phyloP scores from a whole-genome alignment of 2,113 vertebrate genomes.

The Plecturocebus donacophilus region DNA sequence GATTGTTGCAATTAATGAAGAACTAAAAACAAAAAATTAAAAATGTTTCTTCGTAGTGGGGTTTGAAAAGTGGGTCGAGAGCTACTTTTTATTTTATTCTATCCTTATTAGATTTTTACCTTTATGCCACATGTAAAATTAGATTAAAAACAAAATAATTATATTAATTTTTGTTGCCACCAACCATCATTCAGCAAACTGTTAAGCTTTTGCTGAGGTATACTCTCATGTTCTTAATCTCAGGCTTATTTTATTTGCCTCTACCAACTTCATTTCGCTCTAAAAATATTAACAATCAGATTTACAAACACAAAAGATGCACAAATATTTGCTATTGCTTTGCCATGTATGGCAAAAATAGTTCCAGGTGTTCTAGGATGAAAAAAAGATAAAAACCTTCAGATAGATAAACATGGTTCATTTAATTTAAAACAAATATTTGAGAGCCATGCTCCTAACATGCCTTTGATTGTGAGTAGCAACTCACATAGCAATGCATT shows the following conservation, averaged over 20 bases:
- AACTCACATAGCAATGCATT: background rate
- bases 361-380: conserved; percentile 1
- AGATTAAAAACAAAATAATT: conserved; percentile 48
- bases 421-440: conserved; percentile 63
- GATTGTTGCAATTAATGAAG: background rate
- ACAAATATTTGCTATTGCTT: conserved; percentile 20
- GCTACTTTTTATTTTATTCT: conserved; percentile 46
- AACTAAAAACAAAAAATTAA: background rate
- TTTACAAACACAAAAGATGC: background rate
- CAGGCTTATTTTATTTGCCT: conserved; percentile 23
- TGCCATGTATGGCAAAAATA: background rate
- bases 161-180: conserved; percentile 22
- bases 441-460: background rate
- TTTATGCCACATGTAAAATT: conserved; percentile 16
- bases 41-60: background rate
- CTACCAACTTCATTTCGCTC: background rate
- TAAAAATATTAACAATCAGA: conserved; percentile 32
- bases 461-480: conserved; percentile 12
- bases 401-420: conserved; percentile 24
- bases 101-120: background rate
- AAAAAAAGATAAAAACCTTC: conserved; percentile 24
- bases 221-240: background rate
- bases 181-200: background rate
- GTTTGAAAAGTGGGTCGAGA: background rate
- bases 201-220: background rate